Base-by-base conservation (phyloP, 2,113 vertebrate species). In the Pachycephala philippinensis region DNA sequence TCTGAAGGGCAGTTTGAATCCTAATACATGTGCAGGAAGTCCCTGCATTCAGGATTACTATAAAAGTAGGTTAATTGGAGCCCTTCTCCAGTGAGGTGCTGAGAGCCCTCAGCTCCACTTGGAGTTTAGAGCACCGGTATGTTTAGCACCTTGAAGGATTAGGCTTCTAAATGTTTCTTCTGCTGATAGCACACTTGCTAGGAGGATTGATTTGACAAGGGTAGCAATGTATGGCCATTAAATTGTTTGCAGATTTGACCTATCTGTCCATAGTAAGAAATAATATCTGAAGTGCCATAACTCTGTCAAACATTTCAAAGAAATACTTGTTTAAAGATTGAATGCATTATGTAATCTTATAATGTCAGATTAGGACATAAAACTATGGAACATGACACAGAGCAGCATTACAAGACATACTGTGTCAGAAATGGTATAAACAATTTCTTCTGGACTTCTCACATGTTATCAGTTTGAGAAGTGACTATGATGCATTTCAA, bases 231-330 rank as follows among this genome's bases (percentile, higher is more conserved):
- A 92, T 91, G 74, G 89, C 89, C 93, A 94, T 92, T 96, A 97
- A 97, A 97, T 96, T 96, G 92, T 96, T 97, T 96, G 93, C 97
- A 97, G 97, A 97, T 96, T 97, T 98, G 96, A 97, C 93, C 95
- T 97, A 91, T 91, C 96, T 97, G 87, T 89, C 95, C 93, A 76
- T 75, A 96, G 89, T 70, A 94, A 93, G 84, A 96, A 97, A 94
- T 88, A 96, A 95, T 96, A 95, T 96, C 90, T 96, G 96, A 98
- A 90, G 68, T 90, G 91, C 82, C 87, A 84, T 92, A 97, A 91
- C 78, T 95, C 90, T 97, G 87, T 86, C 93, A 96, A 91, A 96
- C 49, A 72, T 97, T 97, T 97, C 92, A 98, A 97, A 97, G 84
- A 74, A 95, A 95, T 97, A 91, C 93, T 96, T 97, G 79, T 87